Conservation (phyloP, 2,888 invertebrate species). For the Nymphalis urticae region DNA sequence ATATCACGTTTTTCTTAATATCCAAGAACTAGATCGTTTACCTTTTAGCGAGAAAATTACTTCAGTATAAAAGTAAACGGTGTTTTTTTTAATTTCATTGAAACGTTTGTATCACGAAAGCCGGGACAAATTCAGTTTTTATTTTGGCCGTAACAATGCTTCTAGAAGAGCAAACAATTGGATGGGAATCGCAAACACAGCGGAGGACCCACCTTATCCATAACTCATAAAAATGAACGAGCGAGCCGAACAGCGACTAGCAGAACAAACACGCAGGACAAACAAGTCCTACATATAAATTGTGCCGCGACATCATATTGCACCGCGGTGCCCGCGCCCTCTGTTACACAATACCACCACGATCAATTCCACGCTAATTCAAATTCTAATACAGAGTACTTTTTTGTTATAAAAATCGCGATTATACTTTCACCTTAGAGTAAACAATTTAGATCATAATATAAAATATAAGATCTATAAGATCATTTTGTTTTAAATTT, state of each 20-base stretch:
- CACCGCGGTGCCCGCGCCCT: slow-evolving; percentile 20
- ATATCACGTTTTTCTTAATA: slow-evolving; percentile 22
- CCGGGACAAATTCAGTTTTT: slow-evolving; percentile 22
- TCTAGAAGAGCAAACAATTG: slow-evolving; percentile 55
- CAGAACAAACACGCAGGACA: slow-evolving; percentile 62
- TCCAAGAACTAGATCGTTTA: slow-evolving; percentile 9
- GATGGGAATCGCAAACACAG: slow-evolving; percentile 62
- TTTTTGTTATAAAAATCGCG: background rate
- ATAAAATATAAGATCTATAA: no score
- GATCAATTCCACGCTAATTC: slow-evolving; percentile 15
- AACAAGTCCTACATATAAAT: slow-evolving; percentile 51
- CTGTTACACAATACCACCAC: slow-evolving; percentile 3
- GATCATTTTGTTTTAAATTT: no score
- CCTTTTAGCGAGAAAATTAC: slow-evolving; percentile 12
- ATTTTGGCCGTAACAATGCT: slow-evolving; percentile 35
- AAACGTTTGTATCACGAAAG: slow-evolving; percentile 13
- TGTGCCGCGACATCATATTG: slow-evolving; percentile 29
- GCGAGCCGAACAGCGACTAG: slow-evolving; percentile 62
- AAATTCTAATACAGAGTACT: background rate
- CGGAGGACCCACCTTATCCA: slow-evolving; percentile 66
- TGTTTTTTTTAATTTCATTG: slow-evolving; percentile 13
- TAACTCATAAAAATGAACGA: slow-evolving; percentile 78
- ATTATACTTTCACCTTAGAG: no score
- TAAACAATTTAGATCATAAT: no score
- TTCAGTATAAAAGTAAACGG: slow-evolving; percentile 13